phyloP scores from a whole-genome alignment of 92 coral and sea anemone species.

The Porites cylindrica region DNA sequence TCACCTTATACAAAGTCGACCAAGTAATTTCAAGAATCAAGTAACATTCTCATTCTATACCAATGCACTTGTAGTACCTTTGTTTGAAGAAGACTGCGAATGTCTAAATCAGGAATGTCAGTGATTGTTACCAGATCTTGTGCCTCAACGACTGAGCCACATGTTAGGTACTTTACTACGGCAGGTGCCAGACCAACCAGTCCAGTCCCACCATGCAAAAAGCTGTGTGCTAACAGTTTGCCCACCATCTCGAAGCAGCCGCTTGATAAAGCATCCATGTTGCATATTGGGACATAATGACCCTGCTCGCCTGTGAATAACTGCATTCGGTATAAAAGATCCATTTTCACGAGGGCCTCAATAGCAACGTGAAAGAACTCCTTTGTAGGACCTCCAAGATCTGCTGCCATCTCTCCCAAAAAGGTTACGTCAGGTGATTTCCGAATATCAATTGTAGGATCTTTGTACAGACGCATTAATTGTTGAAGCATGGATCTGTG shows the following conservation, averaged over 20 bases:
- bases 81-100: constrained; percentile 11
- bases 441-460: constrained; percentile 7
- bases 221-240: constrained; percentile 45
- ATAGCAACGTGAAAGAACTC: constrained; percentile 23
- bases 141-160: constrained; percentile 46
- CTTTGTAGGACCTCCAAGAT: constrained; percentile 16
- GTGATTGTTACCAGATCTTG: constrained; percentile 21
- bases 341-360: constrained; percentile 15
- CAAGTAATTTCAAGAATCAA: constrained; percentile 12
- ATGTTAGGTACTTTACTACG: constrained; percentile 39
- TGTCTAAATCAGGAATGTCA: constrained; percentile 45
- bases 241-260: constrained; percentile 58
- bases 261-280: constrained; percentile 39
- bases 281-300: constrained; percentile 43
- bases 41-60: constrained; percentile 1
- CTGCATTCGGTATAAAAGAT: constrained; percentile 10
- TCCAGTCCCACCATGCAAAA: constrained; percentile 43
- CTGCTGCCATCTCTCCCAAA: constrained; percentile 7
- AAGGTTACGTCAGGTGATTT: constrained; percentile 7
- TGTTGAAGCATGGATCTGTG: constrained; percentile 28
- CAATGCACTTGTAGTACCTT: constrained; percentile 27
- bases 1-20: constrained; percentile 11
- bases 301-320: neutral
- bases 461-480: constrained; percentile 29
- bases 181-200: constrained; percentile 50